Percentiles rank a stretch among this genome's conserved stretches.
Evolutionary conservation across 2,888 invertebrate species (phyloP).

Genomic region (Helobdella robusta): DNA sequence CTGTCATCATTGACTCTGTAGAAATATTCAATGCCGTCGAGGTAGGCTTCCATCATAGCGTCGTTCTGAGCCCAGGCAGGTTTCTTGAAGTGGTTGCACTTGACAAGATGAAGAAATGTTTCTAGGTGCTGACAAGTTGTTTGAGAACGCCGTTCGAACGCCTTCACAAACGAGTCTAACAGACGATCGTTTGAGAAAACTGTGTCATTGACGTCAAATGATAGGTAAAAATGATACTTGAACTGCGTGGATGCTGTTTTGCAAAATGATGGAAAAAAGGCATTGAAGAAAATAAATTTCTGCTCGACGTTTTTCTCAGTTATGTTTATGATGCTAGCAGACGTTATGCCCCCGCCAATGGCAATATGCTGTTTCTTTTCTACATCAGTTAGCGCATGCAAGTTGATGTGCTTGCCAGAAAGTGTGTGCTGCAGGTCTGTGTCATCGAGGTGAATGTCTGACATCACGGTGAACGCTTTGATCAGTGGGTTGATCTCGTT

Average conservation of each 20-base stretch:
- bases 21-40: slow-evolving; percentile 32
- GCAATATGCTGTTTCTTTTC: slow-evolving; percentile 23
- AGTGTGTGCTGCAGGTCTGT: neutral
- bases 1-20: slow-evolving; percentile 35
- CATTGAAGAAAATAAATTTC: slow-evolving; percentile 30
- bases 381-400: neutral
- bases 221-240: slow-evolving; percentile 34
- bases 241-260: slow-evolving; percentile 27
- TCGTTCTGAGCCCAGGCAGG: slow-evolving; percentile 38
- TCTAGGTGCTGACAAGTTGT: slow-evolving; percentile 20
- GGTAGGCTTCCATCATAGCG: slow-evolving; percentile 36
- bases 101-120: slow-evolving; percentile 29
- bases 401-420: slow-evolving; percentile 1
- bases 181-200: slow-evolving; percentile 22
- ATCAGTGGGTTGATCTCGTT: neutral
- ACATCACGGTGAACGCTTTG: neutral
- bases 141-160: slow-evolving; percentile 11
- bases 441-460: neutral
- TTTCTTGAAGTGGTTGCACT: slow-evolving; percentile 30
- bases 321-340: slow-evolving; percentile 11
- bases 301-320: slow-evolving; percentile 6
- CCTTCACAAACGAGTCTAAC: slow-evolving; percentile 9
- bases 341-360: slow-evolving; percentile 32
- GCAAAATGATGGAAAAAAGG: slow-evolving; percentile 34
- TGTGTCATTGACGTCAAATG: slow-evolving; percentile 31